phyloP scores from a whole-genome alignment of 2,113 vertebrate genomes.

The Nyctibius bracteatus region DNA sequence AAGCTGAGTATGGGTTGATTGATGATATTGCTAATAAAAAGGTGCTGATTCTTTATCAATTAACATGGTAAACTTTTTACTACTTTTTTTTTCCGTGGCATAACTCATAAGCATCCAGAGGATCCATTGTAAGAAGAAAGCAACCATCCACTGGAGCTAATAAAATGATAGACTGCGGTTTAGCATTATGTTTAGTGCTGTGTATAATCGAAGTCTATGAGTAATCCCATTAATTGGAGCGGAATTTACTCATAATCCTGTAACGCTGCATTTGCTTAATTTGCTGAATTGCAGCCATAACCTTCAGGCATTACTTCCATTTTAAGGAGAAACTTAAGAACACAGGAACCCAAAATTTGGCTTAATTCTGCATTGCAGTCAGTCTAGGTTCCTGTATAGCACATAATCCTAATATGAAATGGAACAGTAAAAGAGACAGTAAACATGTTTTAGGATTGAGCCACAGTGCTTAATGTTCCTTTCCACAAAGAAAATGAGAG shows the following conservation, averaged over 20 bases:
- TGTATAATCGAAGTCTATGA: background rate
- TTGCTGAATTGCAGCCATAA: background rate
- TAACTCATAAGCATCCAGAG: background rate
- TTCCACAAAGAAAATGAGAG: background rate
- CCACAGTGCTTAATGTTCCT: background rate
- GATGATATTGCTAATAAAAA: background rate
- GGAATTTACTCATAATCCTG: background rate
- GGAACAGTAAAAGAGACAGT: background rate
- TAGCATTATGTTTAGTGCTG: background rate
- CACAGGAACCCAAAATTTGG: background rate
- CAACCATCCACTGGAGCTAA: background rate
- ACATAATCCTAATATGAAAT: background rate
- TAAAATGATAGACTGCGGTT: background rate
- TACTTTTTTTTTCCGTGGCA: background rate
- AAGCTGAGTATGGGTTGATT: background rate
- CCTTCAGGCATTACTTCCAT: background rate
- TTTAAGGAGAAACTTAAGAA: background rate
- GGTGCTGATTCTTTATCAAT: background rate
- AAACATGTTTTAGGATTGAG: background rate
- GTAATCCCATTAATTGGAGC: background rate
- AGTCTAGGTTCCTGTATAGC: background rate
- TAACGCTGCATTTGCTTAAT: background rate
- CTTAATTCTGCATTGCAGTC: background rate
- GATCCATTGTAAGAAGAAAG: background rate
- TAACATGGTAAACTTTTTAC: background rate